Evolutionary conservation across 2,888 invertebrate genomes (phyloP), one percentile per base, ranked within the genome.

Genomic region (Apotomis turbidana): DNA sequence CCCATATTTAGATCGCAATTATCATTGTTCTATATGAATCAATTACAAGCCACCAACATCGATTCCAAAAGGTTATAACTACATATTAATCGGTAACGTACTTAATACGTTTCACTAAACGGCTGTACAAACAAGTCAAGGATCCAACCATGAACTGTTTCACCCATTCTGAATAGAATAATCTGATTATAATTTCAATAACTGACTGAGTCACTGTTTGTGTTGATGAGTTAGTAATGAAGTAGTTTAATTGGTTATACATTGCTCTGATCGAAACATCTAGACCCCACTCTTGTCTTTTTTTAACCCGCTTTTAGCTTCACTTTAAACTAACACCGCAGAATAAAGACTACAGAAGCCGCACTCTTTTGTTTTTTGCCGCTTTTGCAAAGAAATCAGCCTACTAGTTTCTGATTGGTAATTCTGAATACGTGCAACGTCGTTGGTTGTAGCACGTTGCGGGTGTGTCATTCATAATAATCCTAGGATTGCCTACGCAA

Each of bases 181-280:
- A 41, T 41, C 41, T 12, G 12, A 68, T 58, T 70, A 63, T 52
- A 41, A 64, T 68, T 71, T 62, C 36, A 71, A 71, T 60, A 64
- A 46, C 61, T 71, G 61, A 71, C 67, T 71, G 67, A 71, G 12
- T 71, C 71, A 71, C 13, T 57, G n/a, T 63, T 63, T 67, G 67
- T 71, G 71, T 5, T 41, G 67, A 70, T 70, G 6, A 5, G 36
- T 38, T 41, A 36, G 27, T 64, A 59, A 51, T 51, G 15, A 49
- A 36, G 54, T 57, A 55, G 46, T 66, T 55, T 55, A 27, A 64
- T 13, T 41, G 27, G 27, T 27, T 54, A 54, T 41, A 15, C 10
- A 52, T 13, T 64, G 54, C n/a, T 15, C 15, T 27, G 27, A 27
- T 27, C 27, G 27, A 27, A 27, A 27, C 27, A 2, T 27, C 27